These are phyloP conservation scores for Remorina albescens DNA, from an alignment of 2,797 vertebrate genomes.

Conservation along the genomic window DNA sequence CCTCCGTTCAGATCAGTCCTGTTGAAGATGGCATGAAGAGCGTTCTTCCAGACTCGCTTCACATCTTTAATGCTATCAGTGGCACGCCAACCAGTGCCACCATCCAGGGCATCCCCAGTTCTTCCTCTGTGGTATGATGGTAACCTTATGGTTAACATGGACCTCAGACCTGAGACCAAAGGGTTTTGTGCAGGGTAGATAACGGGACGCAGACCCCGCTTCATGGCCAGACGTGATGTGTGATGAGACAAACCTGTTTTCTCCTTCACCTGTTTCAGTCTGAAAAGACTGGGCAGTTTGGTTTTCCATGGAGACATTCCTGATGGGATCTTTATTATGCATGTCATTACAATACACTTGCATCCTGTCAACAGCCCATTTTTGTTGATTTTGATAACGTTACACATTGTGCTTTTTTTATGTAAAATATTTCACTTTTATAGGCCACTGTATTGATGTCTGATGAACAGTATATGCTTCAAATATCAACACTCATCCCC, in stretches of 20 bases:
- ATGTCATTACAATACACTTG: conserved; percentile 53
- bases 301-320: conserved; percentile 75
- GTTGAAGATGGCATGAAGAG: conserved; percentile 93
- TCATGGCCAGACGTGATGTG: conserved; percentile 21
- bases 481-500: conserved; percentile 77
- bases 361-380: conserved; percentile 41
- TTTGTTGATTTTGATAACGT: conserved; percentile 66
- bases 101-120: conserved; percentile 95
- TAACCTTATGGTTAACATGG: conserved; percentile 17
- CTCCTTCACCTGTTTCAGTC: conserved; percentile 44
- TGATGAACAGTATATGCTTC: conserved; percentile 70
- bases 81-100: conserved; percentile 93
- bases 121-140: conserved; percentile 94
- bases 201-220: conserved; percentile 13
- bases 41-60: conserved; percentile 92
- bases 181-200: background rate
- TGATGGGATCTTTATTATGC: conserved; percentile 67
- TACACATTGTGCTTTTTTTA: conserved; percentile 71
- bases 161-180: conserved; percentile 5
- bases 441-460: conserved; percentile 73
- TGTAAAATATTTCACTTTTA: conserved; percentile 82
- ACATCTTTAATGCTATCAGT: conserved; percentile 99
- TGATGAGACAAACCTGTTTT: conserved; percentile 22
- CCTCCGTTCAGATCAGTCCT: conserved; percentile 88
- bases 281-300: conserved; percentile 47